Conservation (phyloP, 2,888 invertebrate genomes). For the Conops quadrifasciatus region DNA sequence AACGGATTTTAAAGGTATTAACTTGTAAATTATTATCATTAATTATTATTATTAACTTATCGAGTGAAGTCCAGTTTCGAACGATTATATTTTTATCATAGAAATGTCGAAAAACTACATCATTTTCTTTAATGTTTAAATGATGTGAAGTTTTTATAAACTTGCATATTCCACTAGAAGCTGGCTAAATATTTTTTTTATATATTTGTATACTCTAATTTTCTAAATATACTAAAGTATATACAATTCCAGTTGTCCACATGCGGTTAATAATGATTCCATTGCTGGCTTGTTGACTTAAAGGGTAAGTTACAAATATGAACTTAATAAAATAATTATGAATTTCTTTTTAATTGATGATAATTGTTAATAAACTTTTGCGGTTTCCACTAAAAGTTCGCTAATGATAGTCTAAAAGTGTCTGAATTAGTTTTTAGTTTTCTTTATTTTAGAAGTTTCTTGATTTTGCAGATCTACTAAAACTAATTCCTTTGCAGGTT, state of each 20-base stretch:
- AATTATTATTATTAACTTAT: background rate
- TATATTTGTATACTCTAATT: background rate
- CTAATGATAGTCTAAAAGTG: slow-evolving; percentile 67
- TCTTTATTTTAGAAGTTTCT: background rate
- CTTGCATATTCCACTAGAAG: too few species aligned
- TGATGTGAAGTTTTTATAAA: too few species aligned
- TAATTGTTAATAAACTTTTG: slow-evolving; percentile 68
- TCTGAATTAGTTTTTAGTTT: slow-evolving; percentile 51
- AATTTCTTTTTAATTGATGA: slow-evolving; percentile 48
- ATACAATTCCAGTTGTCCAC: too few species aligned
- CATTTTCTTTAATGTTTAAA: background rate
- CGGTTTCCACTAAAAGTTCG: slow-evolving; percentile 74
- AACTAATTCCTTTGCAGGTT: background rate
- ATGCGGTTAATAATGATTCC: too few species aligned
- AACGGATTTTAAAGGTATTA: too few species aligned
- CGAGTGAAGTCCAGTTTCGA: background rate
- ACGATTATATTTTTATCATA: too few species aligned
- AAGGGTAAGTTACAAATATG: too few species aligned
- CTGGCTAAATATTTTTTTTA: background rate
- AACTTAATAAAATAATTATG: background rate
- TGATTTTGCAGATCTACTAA: too few species aligned
- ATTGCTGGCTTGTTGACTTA: background rate
- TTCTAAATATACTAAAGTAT: background rate
- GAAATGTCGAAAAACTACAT: too few species aligned
- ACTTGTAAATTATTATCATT: background rate